These are phyloP conservation scores for Vimba vimba DNA, from an alignment of 2,113 vertebrate species.

Conservation along the genomic window DNA sequence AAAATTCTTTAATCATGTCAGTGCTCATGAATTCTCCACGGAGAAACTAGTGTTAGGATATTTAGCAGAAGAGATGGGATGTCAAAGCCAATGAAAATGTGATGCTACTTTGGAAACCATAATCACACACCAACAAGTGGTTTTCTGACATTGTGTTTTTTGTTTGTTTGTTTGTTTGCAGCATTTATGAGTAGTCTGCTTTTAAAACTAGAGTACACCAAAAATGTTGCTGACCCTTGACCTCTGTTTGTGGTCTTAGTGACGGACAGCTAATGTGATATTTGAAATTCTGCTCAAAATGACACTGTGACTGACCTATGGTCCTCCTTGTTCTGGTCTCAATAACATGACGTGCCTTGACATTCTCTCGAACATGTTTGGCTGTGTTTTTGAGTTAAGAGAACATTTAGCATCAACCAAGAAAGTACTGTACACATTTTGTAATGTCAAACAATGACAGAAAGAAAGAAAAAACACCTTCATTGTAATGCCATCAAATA, in stretches of 20 bases:
- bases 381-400: constrained; percentile 53
- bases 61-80: constrained; percentile 43
- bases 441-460: constrained; percentile 33
- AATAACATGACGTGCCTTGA: constrained; percentile 59
- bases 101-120: neutral
- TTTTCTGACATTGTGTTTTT: constrained; percentile 5
- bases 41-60: neutral
- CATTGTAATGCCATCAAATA: constrained; percentile 54
- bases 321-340: constrained; percentile 52
- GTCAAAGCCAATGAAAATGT: constrained; percentile 44
- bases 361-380: constrained; percentile 43
- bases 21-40: constrained; percentile 29
- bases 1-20: constrained; percentile 37
- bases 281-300: constrained; percentile 37
- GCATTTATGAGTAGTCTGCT: constrained; percentile 28
- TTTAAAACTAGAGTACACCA: constrained; percentile 36
- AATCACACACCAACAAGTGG: neutral
- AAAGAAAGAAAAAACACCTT: constrained; percentile 34
- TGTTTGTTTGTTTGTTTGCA: neutral
- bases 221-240: constrained; percentile 17
- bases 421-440: constrained; percentile 56
- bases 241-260: neutral
- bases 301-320: constrained; percentile 47
- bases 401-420: constrained; percentile 41
- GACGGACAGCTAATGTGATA: neutral